A percentile compares a stretch with the other conserved stretches of the same genome.
These are phyloP conservation scores for Halichoeres trimaculatus DNA, from an alignment of 2,113 vertebrate species.

Conservation along the genomic window DNA sequence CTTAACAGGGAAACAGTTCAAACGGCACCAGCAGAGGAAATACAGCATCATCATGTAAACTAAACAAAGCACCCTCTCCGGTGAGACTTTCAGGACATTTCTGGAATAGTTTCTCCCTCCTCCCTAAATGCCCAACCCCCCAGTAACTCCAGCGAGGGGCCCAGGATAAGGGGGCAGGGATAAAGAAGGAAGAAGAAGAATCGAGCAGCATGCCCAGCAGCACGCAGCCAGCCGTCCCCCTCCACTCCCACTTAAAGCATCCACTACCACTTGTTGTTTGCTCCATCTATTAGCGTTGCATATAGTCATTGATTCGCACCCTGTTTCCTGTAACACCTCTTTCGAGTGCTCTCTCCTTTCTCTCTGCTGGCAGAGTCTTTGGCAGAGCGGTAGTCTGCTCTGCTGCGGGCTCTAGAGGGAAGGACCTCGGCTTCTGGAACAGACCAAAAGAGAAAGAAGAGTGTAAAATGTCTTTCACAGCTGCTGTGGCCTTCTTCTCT, in stretches of 20 bases:
- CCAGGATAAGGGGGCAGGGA: constrained; percentile 58
- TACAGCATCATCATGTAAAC: constrained; percentile 48
- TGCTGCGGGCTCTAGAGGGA: constrained; percentile 42
- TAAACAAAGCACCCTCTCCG: constrained; percentile 73
- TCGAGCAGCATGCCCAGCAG: not conserved
- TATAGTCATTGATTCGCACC: constrained; percentile 11
- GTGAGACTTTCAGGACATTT: constrained; percentile 73
- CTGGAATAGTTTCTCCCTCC: constrained; percentile 79
- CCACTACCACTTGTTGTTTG: constrained; percentile 21
- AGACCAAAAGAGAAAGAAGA: not conserved
- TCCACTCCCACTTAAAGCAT: constrained; percentile 21
- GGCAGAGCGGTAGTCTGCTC: constrained; percentile 28
- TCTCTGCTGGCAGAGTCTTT: constrained; percentile 27
- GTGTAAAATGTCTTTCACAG: constrained; percentile 45
- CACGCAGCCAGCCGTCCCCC: not conserved
- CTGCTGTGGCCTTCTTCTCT: constrained; percentile 32
- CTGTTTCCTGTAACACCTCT: constrained; percentile 22
- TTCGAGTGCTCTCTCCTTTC: not conserved
- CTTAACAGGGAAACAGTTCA: not conserved
- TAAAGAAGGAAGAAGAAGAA: constrained; percentile 27
- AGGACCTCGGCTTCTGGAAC: not conserved
- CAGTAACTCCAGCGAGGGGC: constrained; percentile 64
- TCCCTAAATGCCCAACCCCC: constrained; percentile 45
- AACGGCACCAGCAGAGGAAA: constrained; percentile 52
- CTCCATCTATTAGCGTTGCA: not conserved